Conservation (phyloP, 2,797 vertebrate genomes). For the Clarias fuscus region DNA sequence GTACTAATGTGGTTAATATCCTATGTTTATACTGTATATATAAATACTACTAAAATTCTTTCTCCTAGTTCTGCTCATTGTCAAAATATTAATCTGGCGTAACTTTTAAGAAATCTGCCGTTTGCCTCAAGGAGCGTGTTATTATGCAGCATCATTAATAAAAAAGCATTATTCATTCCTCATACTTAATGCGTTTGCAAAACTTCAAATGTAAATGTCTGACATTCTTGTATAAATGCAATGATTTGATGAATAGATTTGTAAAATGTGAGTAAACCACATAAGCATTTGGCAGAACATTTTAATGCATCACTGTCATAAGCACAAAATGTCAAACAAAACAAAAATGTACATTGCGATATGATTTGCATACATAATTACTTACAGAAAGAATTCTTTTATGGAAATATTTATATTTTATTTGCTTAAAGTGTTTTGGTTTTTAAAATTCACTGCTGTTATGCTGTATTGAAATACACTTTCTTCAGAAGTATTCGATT, state of each 20-base stretch:
- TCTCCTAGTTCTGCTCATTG: background rate
- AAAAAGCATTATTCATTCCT: constrained; percentile 60
- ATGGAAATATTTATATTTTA: constrained; percentile 37
- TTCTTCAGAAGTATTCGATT: constrained; percentile 23
- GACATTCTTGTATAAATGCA: constrained; percentile 53
- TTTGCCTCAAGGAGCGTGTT: constrained; percentile 63
- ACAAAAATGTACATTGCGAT: constrained; percentile 66
- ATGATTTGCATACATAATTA: constrained; percentile 34
- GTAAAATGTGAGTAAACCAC: constrained; percentile 70
- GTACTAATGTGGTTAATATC: too few relatives aligned
- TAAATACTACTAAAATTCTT: constrained; percentile 2
- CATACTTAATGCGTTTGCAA: constrained; percentile 65
- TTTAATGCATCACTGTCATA: constrained; percentile 69
- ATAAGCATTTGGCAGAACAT: constrained; percentile 67
- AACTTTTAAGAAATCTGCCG: constrained; percentile 29
- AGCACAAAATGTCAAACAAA: constrained; percentile 64
- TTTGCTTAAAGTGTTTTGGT: constrained; percentile 1
- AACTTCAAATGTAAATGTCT: constrained; percentile 69
- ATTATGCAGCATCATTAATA: constrained; percentile 64
- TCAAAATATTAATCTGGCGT: constrained; percentile 32
- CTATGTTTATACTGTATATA: too few relatives aligned
- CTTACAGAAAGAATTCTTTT: constrained; percentile 24
- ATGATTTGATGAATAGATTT: constrained; percentile 59
- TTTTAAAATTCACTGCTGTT: background rate
- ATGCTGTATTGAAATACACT: background rate